Evolutionary conservation across 2,113 vertebrate species (phyloP).

Genomic region (Nibea coibor): DNA sequence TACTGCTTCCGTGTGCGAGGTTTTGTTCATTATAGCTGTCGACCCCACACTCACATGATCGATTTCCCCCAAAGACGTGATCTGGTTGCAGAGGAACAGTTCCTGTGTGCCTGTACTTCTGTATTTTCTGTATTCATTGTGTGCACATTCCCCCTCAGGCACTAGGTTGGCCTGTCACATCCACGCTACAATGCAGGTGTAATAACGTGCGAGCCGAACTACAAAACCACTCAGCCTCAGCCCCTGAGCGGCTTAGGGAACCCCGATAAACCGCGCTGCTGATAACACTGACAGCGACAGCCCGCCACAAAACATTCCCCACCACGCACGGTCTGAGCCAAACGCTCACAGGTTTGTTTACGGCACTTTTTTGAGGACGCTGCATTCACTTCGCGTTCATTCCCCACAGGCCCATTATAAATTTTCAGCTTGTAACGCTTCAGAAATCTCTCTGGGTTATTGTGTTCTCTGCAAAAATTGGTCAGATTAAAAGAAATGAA

Average conservation of each 20-base stretch:
- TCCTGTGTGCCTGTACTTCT: not conserved
- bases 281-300: constrained; percentile 41
- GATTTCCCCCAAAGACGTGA: not conserved
- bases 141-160: constrained; percentile 29
- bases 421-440: no score
- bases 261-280: constrained; percentile 23
- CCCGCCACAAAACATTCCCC: constrained; percentile 27
- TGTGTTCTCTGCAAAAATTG: not conserved
- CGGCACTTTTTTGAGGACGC: not conserved
- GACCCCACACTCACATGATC: not conserved
- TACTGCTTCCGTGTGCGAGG: not conserved
- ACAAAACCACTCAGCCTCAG: constrained; percentile 47
- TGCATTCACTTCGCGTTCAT: not conserved
- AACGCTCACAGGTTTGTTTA: not conserved
- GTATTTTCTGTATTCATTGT: constrained; percentile 16
- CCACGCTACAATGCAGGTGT: constrained; percentile 36
- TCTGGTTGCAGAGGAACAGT: constrained; percentile 11
- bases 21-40: not conserved
- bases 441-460: not conserved
- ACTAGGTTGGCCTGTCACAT: constrained; percentile 35
- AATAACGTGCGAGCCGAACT: constrained; percentile 36
- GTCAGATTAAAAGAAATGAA: no score
- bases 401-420: not conserved
- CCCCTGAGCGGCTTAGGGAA: constrained; percentile 41
- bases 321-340: not conserved